phyloP scores from a whole-genome alignment of 2,113 vertebrate genomes.

The Poecile atricapillus region DNA sequence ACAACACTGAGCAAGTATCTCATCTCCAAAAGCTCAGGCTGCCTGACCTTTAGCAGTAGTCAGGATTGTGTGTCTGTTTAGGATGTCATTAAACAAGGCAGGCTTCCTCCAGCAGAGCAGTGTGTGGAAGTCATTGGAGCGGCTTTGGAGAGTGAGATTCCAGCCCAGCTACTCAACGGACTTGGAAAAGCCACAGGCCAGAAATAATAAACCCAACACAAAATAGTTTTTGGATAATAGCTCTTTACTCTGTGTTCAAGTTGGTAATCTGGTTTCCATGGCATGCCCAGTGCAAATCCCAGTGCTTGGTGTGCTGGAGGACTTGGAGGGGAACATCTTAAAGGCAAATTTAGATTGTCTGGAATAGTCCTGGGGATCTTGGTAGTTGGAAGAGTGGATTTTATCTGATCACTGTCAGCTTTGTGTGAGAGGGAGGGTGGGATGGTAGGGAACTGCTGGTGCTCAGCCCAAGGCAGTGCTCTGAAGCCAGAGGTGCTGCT shows the following conservation, averaged over 20 bases:
- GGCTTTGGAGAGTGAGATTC: neutral
- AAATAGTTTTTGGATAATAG: neutral
- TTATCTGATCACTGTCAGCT: neutral
- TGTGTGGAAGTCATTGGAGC: neutral
- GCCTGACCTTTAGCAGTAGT: slow-evolving; percentile 13
- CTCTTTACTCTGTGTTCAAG: accelerated
- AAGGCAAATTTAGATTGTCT: neutral
- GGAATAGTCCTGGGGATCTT: neutral
- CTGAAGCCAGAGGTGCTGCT: neutral
- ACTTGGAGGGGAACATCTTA: accelerated
- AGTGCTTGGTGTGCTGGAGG: neutral
- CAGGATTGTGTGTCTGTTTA: slow-evolving; percentile 8
- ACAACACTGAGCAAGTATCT: slow-evolving; percentile 28
- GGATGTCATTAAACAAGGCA: slow-evolving; percentile 29
- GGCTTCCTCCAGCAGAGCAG: neutral
- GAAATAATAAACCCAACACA: neutral
- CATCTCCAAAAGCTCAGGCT: neutral
- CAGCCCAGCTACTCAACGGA: neutral
- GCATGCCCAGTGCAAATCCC: neutral
- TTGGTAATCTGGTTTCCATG: neutral
- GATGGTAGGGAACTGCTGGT: neutral
- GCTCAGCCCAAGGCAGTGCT: neutral
- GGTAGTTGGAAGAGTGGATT: neutral
- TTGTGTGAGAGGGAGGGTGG: neutral
- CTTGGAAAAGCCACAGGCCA: neutral